These are phyloP conservation scores for Agrypnia vestita DNA, from an alignment of 1,140 invertebrate genomes.

Conservation along the genomic window DNA sequence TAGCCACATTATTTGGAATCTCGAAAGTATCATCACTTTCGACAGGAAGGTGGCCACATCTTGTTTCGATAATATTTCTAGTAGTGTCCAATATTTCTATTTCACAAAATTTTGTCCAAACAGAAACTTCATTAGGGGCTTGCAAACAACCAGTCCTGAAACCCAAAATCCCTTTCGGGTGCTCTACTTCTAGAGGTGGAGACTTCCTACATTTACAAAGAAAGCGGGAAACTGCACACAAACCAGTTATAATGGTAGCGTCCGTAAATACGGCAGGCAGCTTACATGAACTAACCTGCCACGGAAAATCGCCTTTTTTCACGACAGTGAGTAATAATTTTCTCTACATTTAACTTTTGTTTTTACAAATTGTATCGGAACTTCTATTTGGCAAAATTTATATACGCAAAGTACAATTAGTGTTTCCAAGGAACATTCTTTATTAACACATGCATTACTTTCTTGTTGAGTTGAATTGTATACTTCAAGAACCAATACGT, in stretches of 20 bases:
- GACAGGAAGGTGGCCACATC: slow-evolving; percentile 52
- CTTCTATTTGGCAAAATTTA: slow-evolving; percentile 65
- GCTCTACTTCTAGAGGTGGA: slow-evolving; percentile 43
- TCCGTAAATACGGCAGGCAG: slow-evolving; percentile 75
- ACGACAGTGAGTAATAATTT: slow-evolving; percentile 59
- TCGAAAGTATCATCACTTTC: slow-evolving; percentile 51
- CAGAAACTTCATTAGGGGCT: slow-evolving; percentile 87
- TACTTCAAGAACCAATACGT: slow-evolving; percentile 7
- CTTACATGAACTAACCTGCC: slow-evolving; percentile 71
- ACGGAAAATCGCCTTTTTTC: slow-evolving; percentile 61
- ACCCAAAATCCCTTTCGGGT: slow-evolving; percentile 77
- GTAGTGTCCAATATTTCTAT: slow-evolving; percentile 79
- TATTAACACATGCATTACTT: neutral
- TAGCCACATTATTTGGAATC: slow-evolving; percentile 78
- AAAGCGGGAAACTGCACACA: slow-evolving; percentile 80
- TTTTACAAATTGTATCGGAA: slow-evolving; percentile 63
- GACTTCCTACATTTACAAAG: slow-evolving; percentile 72
- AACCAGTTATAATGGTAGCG: slow-evolving; percentile 78
- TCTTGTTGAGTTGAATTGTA: neutral
- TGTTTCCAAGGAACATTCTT: slow-evolving; percentile 66
- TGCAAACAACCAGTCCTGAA: slow-evolving; percentile 85
- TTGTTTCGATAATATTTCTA: slow-evolving; percentile 54
- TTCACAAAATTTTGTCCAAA: slow-evolving; percentile 96
- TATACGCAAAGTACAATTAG: slow-evolving; percentile 68
- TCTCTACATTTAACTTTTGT: slow-evolving; percentile 42